Evolutionary conservation across 2,113 vertebrate species (phyloP).

Genomic region (Myanophis thanlyinensis): DNA sequence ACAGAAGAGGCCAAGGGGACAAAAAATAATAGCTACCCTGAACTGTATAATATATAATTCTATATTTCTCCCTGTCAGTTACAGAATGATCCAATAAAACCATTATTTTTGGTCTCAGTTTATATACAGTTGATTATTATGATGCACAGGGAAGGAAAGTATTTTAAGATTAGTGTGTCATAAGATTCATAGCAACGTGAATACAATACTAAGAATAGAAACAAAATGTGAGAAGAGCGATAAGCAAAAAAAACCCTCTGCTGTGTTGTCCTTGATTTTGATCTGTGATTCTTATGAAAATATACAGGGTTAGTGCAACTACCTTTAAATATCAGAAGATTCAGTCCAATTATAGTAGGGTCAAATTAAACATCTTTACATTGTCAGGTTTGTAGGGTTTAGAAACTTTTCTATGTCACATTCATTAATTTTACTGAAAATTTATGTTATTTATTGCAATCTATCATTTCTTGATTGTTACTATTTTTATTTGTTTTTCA

Average conservation of each 20-base stretch:
- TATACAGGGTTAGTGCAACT: background rate
- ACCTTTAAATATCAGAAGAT: background rate
- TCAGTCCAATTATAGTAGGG: background rate
- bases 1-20: background rate
- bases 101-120: background rate
- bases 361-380: background rate
- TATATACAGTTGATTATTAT: background rate
- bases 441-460: constrained; percentile 2
- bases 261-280: background rate
- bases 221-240: background rate
- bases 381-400: background rate
- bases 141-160: background rate
- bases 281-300: background rate
- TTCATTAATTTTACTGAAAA: constrained; percentile 27
- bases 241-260: background rate
- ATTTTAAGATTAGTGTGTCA: background rate
- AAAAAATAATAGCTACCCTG: background rate
- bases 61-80: background rate
- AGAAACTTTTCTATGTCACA: constrained; percentile 18
- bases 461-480: constrained; percentile 19
- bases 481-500: constrained; percentile 15
- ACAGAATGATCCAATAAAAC: background rate
- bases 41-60: background rate
- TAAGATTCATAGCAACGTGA: background rate
- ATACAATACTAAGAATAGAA: background rate